phyloP scores from a whole-genome alignment of 1,140 invertebrate species.

The Probaryconus sp. region DNA sequence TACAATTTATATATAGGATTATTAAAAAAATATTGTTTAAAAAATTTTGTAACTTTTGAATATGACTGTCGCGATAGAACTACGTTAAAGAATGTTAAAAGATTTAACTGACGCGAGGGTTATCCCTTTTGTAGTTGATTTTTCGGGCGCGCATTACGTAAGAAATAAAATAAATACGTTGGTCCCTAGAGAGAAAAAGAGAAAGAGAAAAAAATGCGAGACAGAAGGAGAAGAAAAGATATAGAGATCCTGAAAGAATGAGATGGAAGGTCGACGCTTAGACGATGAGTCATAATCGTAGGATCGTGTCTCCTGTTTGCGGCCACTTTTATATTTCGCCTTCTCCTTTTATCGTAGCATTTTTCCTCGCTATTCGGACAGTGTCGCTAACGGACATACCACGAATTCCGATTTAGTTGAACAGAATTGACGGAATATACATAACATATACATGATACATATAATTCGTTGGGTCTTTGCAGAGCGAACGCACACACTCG shows the following conservation, averaged over 20 bases:
- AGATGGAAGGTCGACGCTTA: constrained; percentile 34
- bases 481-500: constrained; percentile 18
- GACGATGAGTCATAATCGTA: constrained; percentile 58
- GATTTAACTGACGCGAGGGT: too few species aligned
- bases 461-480: constrained; percentile 58
- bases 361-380: constrained; percentile 39
- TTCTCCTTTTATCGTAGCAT: constrained; percentile 50
- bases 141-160: constrained; percentile 36
- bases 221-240: constrained; percentile 13
- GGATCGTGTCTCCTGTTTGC: constrained; percentile 56
- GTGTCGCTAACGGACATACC: constrained; percentile 60
- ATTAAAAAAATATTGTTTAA: too few species aligned
- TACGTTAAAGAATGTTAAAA: too few species aligned
- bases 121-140: too few species aligned
- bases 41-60: too few species aligned
- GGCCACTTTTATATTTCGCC: constrained; percentile 52
- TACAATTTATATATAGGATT: too few species aligned
- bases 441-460: too few species aligned
- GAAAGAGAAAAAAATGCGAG: constrained; percentile 37
- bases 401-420: constrained; percentile 72
- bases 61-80: too few species aligned
- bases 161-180: constrained; percentile 42
- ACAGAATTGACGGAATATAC: constrained; percentile 67
- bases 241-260: background rate
- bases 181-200: constrained; percentile 32